Percentiles rank a stretch among this genome's conserved stretches.
Evolutionary conservation across 2,888 invertebrate species (phyloP).

Genomic region (Lepidochrysops patricia): DNA sequence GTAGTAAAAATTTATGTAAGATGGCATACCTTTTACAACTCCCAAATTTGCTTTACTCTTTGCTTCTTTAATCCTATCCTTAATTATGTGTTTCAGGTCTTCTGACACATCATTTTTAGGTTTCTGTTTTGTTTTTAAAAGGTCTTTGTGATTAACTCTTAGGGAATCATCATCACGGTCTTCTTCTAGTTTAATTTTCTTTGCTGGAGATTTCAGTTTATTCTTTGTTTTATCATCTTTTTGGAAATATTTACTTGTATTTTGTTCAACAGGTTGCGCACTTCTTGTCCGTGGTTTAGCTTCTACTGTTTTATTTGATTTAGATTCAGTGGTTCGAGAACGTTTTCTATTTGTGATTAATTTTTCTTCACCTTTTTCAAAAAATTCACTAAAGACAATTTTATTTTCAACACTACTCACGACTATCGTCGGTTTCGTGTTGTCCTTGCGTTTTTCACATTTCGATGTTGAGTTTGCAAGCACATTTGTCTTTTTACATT

Average conservation of each 20-base stretch:
- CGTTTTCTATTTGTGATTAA: slow-evolving; percentile 27
- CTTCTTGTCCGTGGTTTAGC: slow-evolving; percentile 45
- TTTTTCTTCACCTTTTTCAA: slow-evolving; percentile 30
- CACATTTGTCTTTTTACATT: slow-evolving; percentile 16
- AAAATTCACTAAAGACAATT: slow-evolving; percentile 44
- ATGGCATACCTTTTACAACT: slow-evolving; percentile 52
- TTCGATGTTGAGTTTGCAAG: slow-evolving; percentile 9
- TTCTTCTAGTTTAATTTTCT: slow-evolving; percentile 31
- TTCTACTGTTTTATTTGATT: slow-evolving; percentile 14
- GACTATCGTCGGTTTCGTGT: slow-evolving; percentile 36
- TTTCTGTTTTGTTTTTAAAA: slow-evolving; percentile 36
- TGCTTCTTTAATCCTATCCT: slow-evolving; percentile 61
- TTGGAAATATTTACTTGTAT: slow-evolving; percentile 54
- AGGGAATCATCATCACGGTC: slow-evolving; percentile 37
- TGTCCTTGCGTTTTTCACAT: slow-evolving; percentile 17
- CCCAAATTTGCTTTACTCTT: slow-evolving; percentile 47
- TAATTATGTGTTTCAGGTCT: slow-evolving; percentile 70
- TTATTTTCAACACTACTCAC: slow-evolving; percentile 35
- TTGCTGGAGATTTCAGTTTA: slow-evolving; percentile 25
- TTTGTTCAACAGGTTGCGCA: slow-evolving; percentile 35
- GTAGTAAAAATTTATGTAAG: no score
- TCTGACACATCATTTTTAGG: slow-evolving; percentile 54
- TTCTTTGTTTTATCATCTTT: slow-evolving; percentile 20
- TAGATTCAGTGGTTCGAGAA: slow-evolving; percentile 25
- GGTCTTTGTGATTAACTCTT: slow-evolving; percentile 58